Base-by-base conservation (phyloP, 2,888 invertebrate species). In the Eupeodes luniger region DNA sequence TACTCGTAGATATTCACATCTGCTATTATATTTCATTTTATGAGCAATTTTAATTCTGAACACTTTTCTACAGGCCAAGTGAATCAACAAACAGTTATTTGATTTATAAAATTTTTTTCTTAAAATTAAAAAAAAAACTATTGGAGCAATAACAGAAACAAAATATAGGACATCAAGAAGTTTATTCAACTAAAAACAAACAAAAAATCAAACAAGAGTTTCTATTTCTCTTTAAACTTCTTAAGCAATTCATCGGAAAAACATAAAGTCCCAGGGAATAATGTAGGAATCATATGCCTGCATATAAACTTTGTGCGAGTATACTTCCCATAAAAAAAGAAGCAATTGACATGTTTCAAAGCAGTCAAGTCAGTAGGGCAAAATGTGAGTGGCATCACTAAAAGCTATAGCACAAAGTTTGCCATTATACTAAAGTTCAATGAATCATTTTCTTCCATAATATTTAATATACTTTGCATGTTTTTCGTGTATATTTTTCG, bases 311-410 rank as follows among this genome's bases (percentile, higher is more conserved):
- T 5, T 36, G 14, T 10, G 9, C 16, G 7, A 27, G 11, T 12
- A 0, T 12, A 16, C 4, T 44, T 75, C 27, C 14, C 14, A n/a
- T 61, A 62, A 27, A 62, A 27, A 62, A 53, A 72, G 66, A 83
- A 83, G n/a, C 83, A 83, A 74, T 83, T 83, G 83, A 83, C 83
- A 83, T 66, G 51, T 69, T 61, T 47, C 74, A 78, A 49, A 83
- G 66, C 53, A 72, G 72, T 69, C 36, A 83, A 72, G 72, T 69
- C 36, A 83, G 64, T 70, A 59, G 72, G 64, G 34, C 78, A 78
- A 72, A 70, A 51, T 53, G 62, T 81, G 64, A 74, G 72, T 72
- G 72, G 27, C 27, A 72, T 72, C 10, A 59, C 72, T 72, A 44
- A 72, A 72, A 72, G 72, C 72, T 55, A 70, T 70, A 5, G 53